Base-by-base conservation (phyloP, 2,797 vertebrate species). In the Acestrorhynchus altus region DNA sequence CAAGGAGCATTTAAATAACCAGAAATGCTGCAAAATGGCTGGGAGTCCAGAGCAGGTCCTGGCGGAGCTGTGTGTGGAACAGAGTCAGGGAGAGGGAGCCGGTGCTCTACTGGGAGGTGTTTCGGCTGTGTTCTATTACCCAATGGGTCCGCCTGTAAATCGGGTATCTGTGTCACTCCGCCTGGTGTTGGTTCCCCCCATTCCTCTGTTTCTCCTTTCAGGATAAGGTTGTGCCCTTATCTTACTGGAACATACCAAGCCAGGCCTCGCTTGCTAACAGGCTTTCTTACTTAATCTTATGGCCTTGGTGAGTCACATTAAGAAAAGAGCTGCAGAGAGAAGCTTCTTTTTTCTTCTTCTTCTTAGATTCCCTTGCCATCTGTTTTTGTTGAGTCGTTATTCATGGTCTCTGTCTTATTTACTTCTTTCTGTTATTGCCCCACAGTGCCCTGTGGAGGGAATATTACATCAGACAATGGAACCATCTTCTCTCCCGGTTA, bases 401-500 rank as follows among this genome's bases (percentile, higher is more conserved):
- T 75, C 47, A 42, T 75, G 8, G 20, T 76, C 5, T 47, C 60
- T 68, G 35, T 51, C 73, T 44, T 44, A 49, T 57, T 54, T 52
- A 7, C 56, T 63, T 52, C 22, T 11, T 22, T 84, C 35, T 26
- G 44, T 42, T 65, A 13, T 49, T 52, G 28, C 72, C 51, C 61
- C 65, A 70, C 89, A 99, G 98, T 96, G 80, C 98, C 97, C 22
- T 99, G 98, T 6, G 98, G 97, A 73, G 95, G 95, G 47, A 99
- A 98, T 78, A 89, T 99, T 90, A 97, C 96, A 10, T 93, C 94
- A 76, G 95, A 95, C 57, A 99, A 98, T 2, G 98, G 98, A 40
- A 97, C 97, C 0, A 91, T 99, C 83, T 99, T 98, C 88, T 99
- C 98, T 9, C 98, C 98, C 0, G 96, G 96, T 20, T 99, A 97